Base-by-base conservation (phyloP, 1,140 invertebrate genomes). In the Bombus waltoni region DNA sequence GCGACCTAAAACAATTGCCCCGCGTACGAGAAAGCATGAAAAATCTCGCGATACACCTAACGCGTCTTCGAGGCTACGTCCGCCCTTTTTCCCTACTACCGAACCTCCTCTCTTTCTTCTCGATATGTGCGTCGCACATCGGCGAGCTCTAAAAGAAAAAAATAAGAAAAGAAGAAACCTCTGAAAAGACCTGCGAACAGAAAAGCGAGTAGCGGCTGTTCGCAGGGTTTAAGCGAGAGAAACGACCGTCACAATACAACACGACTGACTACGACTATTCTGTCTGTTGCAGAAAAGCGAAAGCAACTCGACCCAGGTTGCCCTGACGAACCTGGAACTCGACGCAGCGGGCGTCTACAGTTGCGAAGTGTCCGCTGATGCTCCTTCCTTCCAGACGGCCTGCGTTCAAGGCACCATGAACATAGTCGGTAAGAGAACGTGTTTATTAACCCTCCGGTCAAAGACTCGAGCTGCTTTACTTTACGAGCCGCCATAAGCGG, bases 281-380 rank as follows among this genome's bases (percentile, higher is more conserved):
- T 59, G 9, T 90, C 90, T 93, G 82, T 92, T 94, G 22, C 93
- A 96, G 96, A 95, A 95, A 92, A 94, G 94, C 84, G 94, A 96
- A 82, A 97, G 96, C 90, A 97, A 97, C 92, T 96, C 96, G 88
- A 97, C 96, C 81, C 96, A 96, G 90, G 96, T 97, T 80, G 96
- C 96, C 57, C 94, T 97, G 74, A 95, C 95, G 87, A 94, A 96
- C 84, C 95, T 97, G 65, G 95, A 96, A 88, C 93, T 96, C 85
- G 96, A 96, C 78, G 96, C 97, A 57, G 96, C 96, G 76, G 97
- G 97, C 0, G 95, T 95, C 80, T 98, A 97, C 94, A 97, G 97
- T 86, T 98, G 98, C 94, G 98, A 98, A 95, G 97, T 98, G 83
- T 98, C 97, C 2, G 97, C 97, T 2, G 98, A 98, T 93, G 97